Percentiles rank a stretch among this genome's conserved stretches.
These are phyloP conservation scores for Heliconius nattereri DNA, from an alignment of 1,140 invertebrate genomes.

Conservation along the genomic window DNA sequence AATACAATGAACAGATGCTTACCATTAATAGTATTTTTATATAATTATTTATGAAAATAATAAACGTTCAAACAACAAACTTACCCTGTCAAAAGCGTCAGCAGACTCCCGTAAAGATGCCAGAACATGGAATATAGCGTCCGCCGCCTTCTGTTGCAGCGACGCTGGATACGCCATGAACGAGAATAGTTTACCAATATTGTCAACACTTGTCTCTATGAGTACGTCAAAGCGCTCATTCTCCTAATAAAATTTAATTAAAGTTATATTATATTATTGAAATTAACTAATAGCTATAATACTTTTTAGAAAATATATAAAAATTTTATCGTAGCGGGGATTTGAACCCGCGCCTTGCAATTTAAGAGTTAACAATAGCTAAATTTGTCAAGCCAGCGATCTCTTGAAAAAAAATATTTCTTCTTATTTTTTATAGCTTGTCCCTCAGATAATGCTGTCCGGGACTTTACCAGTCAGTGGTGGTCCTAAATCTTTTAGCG, in stretches of 20 bases:
- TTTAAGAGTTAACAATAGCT: neutral
- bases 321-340: too few species aligned
- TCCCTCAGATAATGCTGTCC: too few species aligned
- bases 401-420: neutral
- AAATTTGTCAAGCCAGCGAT: neutral
- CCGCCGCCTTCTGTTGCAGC: slow-evolving; percentile 52
- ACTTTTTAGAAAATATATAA: too few species aligned
- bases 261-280: neutral
- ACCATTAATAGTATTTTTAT: neutral
- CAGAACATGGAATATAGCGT: slow-evolving; percentile 64
- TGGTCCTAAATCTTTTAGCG: neutral
- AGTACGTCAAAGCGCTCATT: slow-evolving; percentile 63
- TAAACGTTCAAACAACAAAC: neutral
- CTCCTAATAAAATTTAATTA: slow-evolving; percentile 46
- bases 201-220: slow-evolving; percentile 63
- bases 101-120: slow-evolving; percentile 59
- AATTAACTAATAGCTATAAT: too few species aligned
- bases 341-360: neutral
- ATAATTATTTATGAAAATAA: neutral
- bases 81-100: slow-evolving; percentile 54
- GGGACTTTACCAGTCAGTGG: neutral
- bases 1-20: neutral
- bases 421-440: neutral
- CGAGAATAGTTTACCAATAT: slow-evolving; percentile 56
- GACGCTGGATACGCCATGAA: slow-evolving; percentile 46